Conservation (phyloP, 2,113 vertebrate species). For the Pipa parva region DNA sequence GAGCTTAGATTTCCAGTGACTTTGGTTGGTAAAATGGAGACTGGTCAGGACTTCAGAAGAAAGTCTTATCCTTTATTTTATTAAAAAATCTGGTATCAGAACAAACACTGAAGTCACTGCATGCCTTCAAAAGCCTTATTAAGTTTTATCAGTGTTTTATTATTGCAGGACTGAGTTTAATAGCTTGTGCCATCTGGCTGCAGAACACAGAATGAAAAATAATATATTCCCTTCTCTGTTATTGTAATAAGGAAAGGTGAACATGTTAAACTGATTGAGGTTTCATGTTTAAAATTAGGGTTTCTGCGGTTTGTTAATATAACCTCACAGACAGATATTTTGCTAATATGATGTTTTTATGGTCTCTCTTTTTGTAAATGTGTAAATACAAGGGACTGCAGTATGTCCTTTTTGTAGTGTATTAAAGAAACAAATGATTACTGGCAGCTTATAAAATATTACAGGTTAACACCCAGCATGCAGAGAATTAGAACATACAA, state of each 20-base stretch:
- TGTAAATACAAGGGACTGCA: neutral
- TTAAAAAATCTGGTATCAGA: slow-evolving; percentile 45
- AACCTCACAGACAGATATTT: neutral
- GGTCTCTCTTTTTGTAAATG: neutral
- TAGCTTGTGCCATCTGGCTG: slow-evolving; percentile 38
- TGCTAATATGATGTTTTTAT: slow-evolving; percentile 2
- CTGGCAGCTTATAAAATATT: too few relatives aligned
- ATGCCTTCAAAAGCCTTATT: slow-evolving; percentile 33
- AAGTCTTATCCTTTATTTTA: slow-evolving; percentile 44
- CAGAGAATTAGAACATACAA: too few relatives aligned
- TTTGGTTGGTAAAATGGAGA: slow-evolving; percentile 54
- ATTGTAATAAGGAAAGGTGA: slow-evolving; percentile 14
- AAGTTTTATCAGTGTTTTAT: slow-evolving; percentile 39
- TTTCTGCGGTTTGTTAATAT: slow-evolving; percentile 2
- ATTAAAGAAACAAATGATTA: too few relatives aligned
- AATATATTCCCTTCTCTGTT: slow-evolving; percentile 6
- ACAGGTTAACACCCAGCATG: too few relatives aligned
- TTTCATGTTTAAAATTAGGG: neutral
- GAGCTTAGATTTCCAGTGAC: slow-evolving; percentile 56
- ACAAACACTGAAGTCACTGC: slow-evolving; percentile 27
- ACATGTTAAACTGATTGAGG: slow-evolving; percentile 5
- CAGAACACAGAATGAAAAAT: slow-evolving; percentile 19
- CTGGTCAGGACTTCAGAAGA: slow-evolving; percentile 50
- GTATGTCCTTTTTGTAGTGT: neutral
- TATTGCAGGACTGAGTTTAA: slow-evolving; percentile 18